A percentile compares a stretch with the other conserved stretches of the same genome.
Conservation (phyloP, 2,888 invertebrate genomes). For the Microplitis manilae region DNA sequence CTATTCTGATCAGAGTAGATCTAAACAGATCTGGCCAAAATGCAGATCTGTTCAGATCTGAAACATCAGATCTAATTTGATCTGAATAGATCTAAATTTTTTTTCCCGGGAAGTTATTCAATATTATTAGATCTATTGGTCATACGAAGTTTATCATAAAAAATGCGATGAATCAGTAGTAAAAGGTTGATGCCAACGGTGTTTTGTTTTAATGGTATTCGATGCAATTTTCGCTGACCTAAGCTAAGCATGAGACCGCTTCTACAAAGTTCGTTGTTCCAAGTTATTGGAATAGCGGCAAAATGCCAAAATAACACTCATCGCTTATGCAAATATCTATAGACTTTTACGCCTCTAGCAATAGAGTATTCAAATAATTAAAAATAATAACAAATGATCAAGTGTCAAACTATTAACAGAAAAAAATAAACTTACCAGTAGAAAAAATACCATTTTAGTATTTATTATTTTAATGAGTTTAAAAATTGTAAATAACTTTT, state of each 20-base stretch:
- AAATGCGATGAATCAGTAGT: slow-evolving; percentile 51
- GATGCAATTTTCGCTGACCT: slow-evolving; percentile 58
- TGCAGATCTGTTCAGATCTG: too few species aligned
- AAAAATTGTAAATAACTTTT: too few species aligned
- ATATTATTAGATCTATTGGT: slow-evolving; percentile 18
- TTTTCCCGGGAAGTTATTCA: too few species aligned
- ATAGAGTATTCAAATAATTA: not conserved
- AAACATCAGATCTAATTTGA: too few species aligned
- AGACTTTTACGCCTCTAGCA: not conserved
- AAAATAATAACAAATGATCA: not conserved
- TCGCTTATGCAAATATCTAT: slow-evolving; percentile 18
- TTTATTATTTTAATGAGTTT: not conserved
- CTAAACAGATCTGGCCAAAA: too few species aligned
- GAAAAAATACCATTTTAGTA: not conserved
- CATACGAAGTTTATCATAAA: slow-evolving; percentile 37
- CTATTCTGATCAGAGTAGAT: too few species aligned
- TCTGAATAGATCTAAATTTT: too few species aligned
- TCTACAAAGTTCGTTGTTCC: slow-evolving; percentile 2
- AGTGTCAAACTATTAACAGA: not conserved
- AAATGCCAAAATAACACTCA: slow-evolving; percentile 18
- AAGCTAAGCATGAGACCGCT: slow-evolving; percentile 46
- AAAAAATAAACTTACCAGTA: not conserved
- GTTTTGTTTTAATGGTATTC: slow-evolving; percentile 36
- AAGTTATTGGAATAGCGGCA: slow-evolving; percentile 7
- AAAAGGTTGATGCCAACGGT: slow-evolving; percentile 27